phyloP scores from a whole-genome alignment of 2,113 vertebrate genomes.

The Myotis davidii region DNA sequence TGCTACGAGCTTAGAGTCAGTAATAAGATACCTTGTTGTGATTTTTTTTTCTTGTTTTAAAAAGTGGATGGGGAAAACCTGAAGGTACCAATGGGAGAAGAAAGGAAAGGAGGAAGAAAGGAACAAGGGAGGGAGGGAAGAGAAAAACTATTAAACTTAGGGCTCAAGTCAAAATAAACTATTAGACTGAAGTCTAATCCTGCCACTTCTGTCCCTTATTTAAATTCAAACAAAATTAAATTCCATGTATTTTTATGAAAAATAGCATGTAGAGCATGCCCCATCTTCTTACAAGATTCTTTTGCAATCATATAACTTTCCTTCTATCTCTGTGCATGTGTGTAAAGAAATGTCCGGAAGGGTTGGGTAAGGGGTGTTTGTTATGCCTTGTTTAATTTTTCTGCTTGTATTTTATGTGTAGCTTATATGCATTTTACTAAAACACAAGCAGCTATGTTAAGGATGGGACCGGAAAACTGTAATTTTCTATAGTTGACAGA shows the following conservation, averaged over 20 bases:
- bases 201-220: background rate
- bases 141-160: background rate
- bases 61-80: background rate
- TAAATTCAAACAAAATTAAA: constrained; percentile 18
- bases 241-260: background rate
- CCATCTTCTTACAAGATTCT: background rate
- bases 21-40: background rate
- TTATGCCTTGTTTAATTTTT: background rate
- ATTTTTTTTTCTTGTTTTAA: background rate
- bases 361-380: background rate
- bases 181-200: background rate
- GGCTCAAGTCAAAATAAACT: background rate
- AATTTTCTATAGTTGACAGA: background rate
- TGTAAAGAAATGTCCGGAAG: background rate
- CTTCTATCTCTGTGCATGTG: background rate
- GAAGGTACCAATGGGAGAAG: background rate
- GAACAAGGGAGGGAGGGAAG: background rate
- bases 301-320: background rate
- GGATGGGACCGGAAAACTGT: background rate
- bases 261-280: background rate
- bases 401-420: background rate
- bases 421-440: constrained; percentile 11
- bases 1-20: background rate
- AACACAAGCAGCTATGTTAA: background rate
- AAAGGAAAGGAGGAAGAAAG: background rate